A percentile compares a stretch with the other conserved stretches of the same genome.
Evolutionary conservation across 2,113 vertebrate species (phyloP).

Genomic region (Burhinus oedicnemus): DNA sequence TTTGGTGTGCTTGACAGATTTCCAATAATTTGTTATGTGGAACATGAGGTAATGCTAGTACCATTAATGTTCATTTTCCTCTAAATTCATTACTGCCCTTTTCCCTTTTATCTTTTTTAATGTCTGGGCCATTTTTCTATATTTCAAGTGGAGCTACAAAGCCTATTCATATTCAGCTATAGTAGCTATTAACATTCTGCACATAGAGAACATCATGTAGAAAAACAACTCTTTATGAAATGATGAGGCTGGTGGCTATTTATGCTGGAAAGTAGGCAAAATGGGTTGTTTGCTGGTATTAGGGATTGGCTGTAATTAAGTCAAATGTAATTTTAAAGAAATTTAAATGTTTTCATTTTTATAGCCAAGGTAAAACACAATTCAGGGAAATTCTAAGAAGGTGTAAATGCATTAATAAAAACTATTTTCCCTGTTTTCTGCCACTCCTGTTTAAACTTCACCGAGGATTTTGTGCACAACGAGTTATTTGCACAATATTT

Average conservation of each 20-base stretch:
- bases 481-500: slow-evolving; percentile 30
- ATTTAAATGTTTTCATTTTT: slow-evolving; percentile 83
- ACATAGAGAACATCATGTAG: slow-evolving; percentile 80
- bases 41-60: slow-evolving; percentile 99
- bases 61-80: slow-evolving; percentile 99
- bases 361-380: slow-evolving; percentile 76
- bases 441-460: background rate
- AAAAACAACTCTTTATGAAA: slow-evolving; percentile 81
- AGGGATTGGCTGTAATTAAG: slow-evolving; percentile 76
- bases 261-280: slow-evolving; percentile 62
- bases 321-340: slow-evolving; percentile 82
- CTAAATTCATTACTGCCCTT: slow-evolving; percentile 99
- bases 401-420: slow-evolving; percentile 49
- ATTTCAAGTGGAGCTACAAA: slow-evolving; percentile 93
- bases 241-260: slow-evolving; percentile 73
- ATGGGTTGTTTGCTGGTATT: slow-evolving; percentile 67
- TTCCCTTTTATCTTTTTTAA: slow-evolving; percentile 99
- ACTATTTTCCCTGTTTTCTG: background rate
- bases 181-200: slow-evolving; percentile 87
- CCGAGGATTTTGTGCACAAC: background rate
- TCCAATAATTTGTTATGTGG: slow-evolving; percentile 99
- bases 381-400: slow-evolving; percentile 68
- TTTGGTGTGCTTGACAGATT: slow-evolving; percentile 99
- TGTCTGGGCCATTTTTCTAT: slow-evolving; percentile 91
- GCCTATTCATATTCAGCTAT: slow-evolving; percentile 85